phyloP scores from a whole-genome alignment of 2,113 vertebrate genomes.

The Protobothrops mucrosquamatus region DNA sequence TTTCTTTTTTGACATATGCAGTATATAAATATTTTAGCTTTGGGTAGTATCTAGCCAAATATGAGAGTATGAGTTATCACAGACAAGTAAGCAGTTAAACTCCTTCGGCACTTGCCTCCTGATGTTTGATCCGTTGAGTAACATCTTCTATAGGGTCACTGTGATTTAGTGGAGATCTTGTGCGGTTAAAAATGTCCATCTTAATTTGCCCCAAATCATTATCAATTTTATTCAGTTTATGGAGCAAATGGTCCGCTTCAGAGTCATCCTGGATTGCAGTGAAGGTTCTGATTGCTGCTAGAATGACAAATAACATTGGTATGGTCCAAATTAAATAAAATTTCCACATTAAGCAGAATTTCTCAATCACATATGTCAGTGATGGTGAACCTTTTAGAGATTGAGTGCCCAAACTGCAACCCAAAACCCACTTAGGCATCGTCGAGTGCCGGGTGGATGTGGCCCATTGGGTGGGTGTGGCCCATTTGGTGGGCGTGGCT shows the following conservation, averaged over 20 bases:
- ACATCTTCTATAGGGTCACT: constrained; percentile 76
- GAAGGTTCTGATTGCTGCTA: constrained; percentile 38
- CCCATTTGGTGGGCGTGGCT: no score
- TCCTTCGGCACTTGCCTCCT: constrained; percentile 72
- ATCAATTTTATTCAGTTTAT: constrained; percentile 74
- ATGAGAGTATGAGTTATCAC: background rate
- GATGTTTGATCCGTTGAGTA: constrained; percentile 74
- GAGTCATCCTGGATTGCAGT: constrained; percentile 65
- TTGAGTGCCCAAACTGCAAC: no score
- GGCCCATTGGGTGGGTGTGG: no score
- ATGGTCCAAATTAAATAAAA: background rate
- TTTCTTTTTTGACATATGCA: background rate
- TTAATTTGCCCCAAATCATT: constrained; percentile 72
- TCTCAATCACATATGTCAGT: background rate
- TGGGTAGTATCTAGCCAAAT: background rate
- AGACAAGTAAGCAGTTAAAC: background rate
- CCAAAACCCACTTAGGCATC: no score
- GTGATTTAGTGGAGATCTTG: constrained; percentile 77
- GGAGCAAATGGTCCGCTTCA: constrained; percentile 65
- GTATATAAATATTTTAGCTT: background rate
- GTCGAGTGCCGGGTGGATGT: no score
- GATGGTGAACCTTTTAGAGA: no score
- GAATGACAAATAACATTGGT: constrained; percentile 13
- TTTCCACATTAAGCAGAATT: background rate
- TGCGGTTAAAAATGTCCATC: constrained; percentile 69